These are phyloP conservation scores for Molossus molossus DNA, from an alignment of 2,797 vertebrate species.

Conservation along the genomic window DNA sequence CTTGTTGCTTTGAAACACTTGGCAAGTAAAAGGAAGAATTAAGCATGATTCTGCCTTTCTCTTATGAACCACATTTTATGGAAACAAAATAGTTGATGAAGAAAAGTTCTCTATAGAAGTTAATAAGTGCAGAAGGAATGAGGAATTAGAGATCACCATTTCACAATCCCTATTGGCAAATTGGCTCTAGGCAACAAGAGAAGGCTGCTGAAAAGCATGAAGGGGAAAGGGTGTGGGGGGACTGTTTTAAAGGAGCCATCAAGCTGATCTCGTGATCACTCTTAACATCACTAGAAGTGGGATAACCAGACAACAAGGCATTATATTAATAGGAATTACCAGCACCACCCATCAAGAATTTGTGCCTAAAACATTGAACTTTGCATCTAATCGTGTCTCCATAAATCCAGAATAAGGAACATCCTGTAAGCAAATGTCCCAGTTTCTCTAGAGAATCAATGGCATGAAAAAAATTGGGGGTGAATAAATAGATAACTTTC, in stretches of 20 bases:
- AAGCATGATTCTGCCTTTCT: conserved; percentile 10
- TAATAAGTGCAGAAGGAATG: conserved; percentile 13
- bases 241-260: neutral
- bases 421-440: neutral
- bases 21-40: neutral
- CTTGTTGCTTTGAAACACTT: conserved; percentile 18
- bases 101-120: neutral
- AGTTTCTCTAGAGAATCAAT: neutral
- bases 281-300: neutral
- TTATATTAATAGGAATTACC: neutral
- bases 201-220: neutral
- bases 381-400: neutral
- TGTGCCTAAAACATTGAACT: conserved; percentile 18
- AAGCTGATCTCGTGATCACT: neutral
- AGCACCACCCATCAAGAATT: neutral
- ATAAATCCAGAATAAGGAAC: conserved; percentile 18
- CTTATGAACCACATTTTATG: neutral
- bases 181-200: neutral
- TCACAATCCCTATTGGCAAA: neutral
- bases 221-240: neutral
- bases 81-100: conserved; percentile 23
- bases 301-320: neutral
- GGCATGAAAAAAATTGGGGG: neutral
- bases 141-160: neutral
- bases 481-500: neutral